A percentile compares a stretch with the other conserved stretches of the same genome.
Evolutionary conservation across 2,888 invertebrate genomes (phyloP).

Genomic region (Meghimatium bilineatum): DNA sequence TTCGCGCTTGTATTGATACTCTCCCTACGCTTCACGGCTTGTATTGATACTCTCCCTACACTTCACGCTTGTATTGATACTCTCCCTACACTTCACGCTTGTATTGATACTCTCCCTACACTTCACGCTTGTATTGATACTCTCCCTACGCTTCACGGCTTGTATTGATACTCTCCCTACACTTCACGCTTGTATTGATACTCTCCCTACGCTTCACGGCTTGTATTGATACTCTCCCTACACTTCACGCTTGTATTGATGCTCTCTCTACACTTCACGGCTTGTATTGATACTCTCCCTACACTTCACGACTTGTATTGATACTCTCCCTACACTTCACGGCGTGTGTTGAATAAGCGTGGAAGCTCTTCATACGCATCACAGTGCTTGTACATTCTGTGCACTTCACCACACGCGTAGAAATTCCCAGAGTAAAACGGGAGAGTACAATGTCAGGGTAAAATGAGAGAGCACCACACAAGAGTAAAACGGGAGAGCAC

Average conservation of each 20-base stretch:
- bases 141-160: background rate
- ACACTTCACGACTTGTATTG: too few relatives aligned
- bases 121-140: background rate
- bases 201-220: background rate
- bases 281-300: background rate
- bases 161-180: background rate
- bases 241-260: slow-evolving; percentile 1
- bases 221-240: slow-evolving; percentile 25
- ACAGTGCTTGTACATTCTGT: too few relatives aligned
- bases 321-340: too few relatives aligned
- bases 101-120: background rate
- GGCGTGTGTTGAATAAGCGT: too few relatives aligned
- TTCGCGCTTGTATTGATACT: background rate
- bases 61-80: background rate
- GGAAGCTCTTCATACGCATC: too few relatives aligned
- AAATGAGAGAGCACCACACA: too few relatives aligned
- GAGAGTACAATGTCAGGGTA: too few relatives aligned
- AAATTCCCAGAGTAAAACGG: too few relatives aligned
- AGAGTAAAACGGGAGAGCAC: too few relatives aligned
- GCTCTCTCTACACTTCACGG: background rate
- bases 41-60: background rate
- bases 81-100: background rate
- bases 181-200: background rate
- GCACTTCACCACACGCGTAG: too few relatives aligned
- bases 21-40: background rate